Evolutionary conservation across 2,888 invertebrate species (phyloP).

Genomic region (Drosophila monieri): DNA sequence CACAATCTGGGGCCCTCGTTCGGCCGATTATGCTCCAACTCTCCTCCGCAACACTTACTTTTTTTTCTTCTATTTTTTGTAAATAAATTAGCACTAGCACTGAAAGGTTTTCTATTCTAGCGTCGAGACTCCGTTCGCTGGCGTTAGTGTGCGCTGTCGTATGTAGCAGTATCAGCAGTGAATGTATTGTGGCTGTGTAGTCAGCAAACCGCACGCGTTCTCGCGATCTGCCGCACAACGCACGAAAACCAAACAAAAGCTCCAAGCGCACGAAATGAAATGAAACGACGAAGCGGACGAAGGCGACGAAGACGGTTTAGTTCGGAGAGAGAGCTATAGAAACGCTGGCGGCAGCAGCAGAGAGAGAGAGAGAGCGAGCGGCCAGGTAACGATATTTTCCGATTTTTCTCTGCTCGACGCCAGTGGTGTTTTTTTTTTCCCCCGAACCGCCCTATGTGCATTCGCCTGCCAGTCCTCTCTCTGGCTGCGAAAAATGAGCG

Average conservation of each 20-base stretch:
- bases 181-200: slow-evolving; percentile 48
- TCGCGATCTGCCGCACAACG: slow-evolving; percentile 74
- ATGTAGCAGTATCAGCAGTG: slow-evolving; percentile 14
- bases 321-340: neutral
- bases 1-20: slow-evolving; percentile 51
- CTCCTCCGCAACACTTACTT: slow-evolving; percentile 59
- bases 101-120: slow-evolving; percentile 58
- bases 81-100: slow-evolving; percentile 54
- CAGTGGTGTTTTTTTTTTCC: slow-evolving; percentile 1
- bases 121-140: slow-evolving; percentile 37
- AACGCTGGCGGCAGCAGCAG: too few species aligned
- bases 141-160: slow-evolving; percentile 10
- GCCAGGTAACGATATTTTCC: slow-evolving; percentile 1
- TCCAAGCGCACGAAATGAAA: slow-evolving; percentile 81
- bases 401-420: slow-evolving; percentile 1
- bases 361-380: neutral
- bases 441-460: slow-evolving; percentile 1
- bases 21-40: slow-evolving; percentile 31
- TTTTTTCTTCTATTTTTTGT: slow-evolving; percentile 52
- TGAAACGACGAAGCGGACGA: slow-evolving; percentile 73
- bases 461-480: neutral
- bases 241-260: slow-evolving; percentile 82
- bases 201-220: slow-evolving; percentile 72
- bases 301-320: slow-evolving; percentile 61
- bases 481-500: slow-evolving; percentile 1